A percentile compares a stretch with the other conserved stretches of the same genome.
phyloP scores from a whole-genome alignment of 2,797 vertebrate species.

The Chelon auratus region DNA sequence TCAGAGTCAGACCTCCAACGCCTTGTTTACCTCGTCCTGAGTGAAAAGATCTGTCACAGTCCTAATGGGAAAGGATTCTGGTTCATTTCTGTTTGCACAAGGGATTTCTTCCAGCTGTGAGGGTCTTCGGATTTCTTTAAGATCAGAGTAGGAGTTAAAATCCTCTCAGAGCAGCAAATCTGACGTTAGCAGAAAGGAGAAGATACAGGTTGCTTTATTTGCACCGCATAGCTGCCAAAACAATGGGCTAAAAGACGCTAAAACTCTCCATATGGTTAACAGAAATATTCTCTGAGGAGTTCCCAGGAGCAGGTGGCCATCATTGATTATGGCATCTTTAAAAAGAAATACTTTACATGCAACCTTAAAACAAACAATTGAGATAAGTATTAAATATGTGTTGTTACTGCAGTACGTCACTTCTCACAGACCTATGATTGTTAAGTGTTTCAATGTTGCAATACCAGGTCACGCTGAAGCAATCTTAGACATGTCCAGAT shows the following conservation, averaged over 20 bases:
- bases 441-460: slow-evolving; percentile 18
- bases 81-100: slow-evolving; percentile 57
- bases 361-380: neutral
- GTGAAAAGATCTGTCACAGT: slow-evolving; percentile 55
- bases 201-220: neutral
- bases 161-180: slow-evolving; percentile 10
- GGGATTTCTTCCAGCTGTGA: slow-evolving; percentile 58
- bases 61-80: slow-evolving; percentile 42
- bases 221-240: too few relatives aligned
- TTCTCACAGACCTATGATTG: neutral
- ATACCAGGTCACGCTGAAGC: slow-evolving; percentile 23
- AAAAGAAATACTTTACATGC: neutral
- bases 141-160: slow-evolving; percentile 19
- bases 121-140: slow-evolving; percentile 25
- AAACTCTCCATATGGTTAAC: neutral
- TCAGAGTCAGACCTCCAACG: slow-evolving; percentile 3
- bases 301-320: too few relatives aligned
- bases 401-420: too few relatives aligned
- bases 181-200: neutral
- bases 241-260: neutral
- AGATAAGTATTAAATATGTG: neutral
- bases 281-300: neutral
- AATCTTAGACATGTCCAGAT: slow-evolving; percentile 45
- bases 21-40: slow-evolving; percentile 60
- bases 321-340: neutral